Base-by-base conservation (phyloP, 2,113 vertebrate species). In the Sorex araneus region DNA sequence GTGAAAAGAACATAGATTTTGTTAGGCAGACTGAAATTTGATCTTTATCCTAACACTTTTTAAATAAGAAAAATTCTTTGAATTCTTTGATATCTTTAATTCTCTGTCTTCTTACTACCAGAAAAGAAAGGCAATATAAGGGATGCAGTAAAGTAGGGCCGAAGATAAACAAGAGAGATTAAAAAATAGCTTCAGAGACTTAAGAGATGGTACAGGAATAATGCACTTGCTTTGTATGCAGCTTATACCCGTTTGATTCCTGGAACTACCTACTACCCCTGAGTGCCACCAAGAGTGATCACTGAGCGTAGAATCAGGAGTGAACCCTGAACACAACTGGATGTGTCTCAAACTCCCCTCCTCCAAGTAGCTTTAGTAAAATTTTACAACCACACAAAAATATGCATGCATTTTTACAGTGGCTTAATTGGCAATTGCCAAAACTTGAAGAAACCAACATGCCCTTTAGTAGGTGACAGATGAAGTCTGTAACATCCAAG, bases 1-100 rank as follows among this genome's bases (percentile, higher is more conserved):
- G 1, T 47, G 9, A 80, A 90, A 78, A 87, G 12, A 87, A 87
- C 10, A 73, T 23, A 32, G 27, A 36, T 85, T 93, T 84, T 36
- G 13, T 34, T 79, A 45, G 18, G 15, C 77, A 73, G 18, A n/a
- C 76, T 54, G 18, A 5, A 81, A 28, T 66, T 45, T 79, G 66
- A 23, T 7, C 18, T 66, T 13, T 76, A 50, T 15, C 67, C 16
- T 76, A 18, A 7, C 9, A 3, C 2, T 43, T 89, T 81, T 84
- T 86, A 47, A 64, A 54, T 40, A 40, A 40, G 7, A 40, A 40
- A 40, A 40, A 40, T 40, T 40, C 40, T 40, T 40, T 40, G 40
- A 40, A 40, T 40, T 40, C 11, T 34, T 34, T 32, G 27, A 40
- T 76, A 40, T 5, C 28, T 91, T 1, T 27, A 25, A 87, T 13